Evolutionary conservation across 2,888 invertebrate species (phyloP), one percentile per base, ranked within the genome.

Genomic region (Acrocyrtus sp.): DNA sequence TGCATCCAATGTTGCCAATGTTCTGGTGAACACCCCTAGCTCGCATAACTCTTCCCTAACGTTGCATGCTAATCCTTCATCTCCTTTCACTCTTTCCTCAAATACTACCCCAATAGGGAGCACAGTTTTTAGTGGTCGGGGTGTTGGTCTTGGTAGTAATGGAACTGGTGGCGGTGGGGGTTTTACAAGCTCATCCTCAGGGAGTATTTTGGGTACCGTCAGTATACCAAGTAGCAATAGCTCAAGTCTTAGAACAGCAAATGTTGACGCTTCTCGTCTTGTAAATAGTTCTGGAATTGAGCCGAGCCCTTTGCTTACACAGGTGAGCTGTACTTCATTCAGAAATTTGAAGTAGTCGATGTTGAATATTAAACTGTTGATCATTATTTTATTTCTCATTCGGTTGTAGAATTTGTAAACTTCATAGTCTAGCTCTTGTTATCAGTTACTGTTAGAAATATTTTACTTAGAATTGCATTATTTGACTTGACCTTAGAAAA

Each of bases 271-370:
- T 61, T 69, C 63, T 29, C 72, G 67, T 70, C 65, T 73, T 73
- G 68, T 74, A 60, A 56, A 57, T 66, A 66, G 66, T 57, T 50
- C 70, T 69, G 58, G 60, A 73, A 51, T 75, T 67, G 74, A 77
- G 39, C 48, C 62, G 29, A 74, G 34, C 57, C 53, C 68, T 51
- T 68, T 80, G 67, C 75, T 78, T 65, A 74, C 78, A 54, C 80
- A 80, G 80, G 80, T 80, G 80, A 80, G 80, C 65, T 54, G 69
- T 57, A 74, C n/a, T n/a, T n/a, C n/a, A n/a, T n/a, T n/a, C n/a
- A n/a, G n/a, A n/a, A n/a, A n/a, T n/a, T n/a, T n/a, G n/a, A n/a
- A n/a, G n/a, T n/a, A n/a, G n/a, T n/a, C n/a, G n/a, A n/a, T n/a
- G n/a, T n/a, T n/a, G n/a, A n/a, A n/a, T n/a, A n/a, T n/a, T n/a